Evolutionary conservation across 1,140 invertebrate genomes (phyloP).

Genomic region (Drosophila quadrilineata): DNA sequence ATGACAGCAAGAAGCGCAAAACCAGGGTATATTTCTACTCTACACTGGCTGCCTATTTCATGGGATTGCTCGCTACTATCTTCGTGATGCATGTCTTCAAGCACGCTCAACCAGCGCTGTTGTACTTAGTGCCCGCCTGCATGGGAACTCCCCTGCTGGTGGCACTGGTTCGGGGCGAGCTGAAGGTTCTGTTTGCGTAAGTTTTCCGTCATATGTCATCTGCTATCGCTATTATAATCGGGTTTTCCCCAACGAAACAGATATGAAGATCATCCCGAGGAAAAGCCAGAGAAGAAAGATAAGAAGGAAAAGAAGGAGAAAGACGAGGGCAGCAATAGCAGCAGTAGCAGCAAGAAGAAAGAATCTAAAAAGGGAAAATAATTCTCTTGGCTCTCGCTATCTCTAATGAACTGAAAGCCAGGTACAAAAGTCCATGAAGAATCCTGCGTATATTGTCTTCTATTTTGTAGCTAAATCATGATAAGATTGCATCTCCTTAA

Average conservation of each 20-base stretch:
- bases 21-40: conserved; percentile 96
- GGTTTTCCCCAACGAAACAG: conserved; percentile 60
- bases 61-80: conserved; percentile 96
- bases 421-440: too few species aligned
- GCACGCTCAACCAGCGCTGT: conserved; percentile 98
- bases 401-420: conserved; percentile 4
- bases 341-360: conserved; percentile 69
- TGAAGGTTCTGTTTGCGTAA: conserved; percentile 95
- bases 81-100: conserved; percentile 99
- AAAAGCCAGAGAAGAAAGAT: conserved; percentile 80
- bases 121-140: conserved; percentile 98
- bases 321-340: conserved; percentile 30
- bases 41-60: conserved; percentile 96
- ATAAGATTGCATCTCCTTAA: conserved; percentile 13
- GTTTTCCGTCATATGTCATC: conserved; percentile 76
- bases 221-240: background rate
- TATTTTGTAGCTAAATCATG: conserved; percentile 33
- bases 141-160: conserved; percentile 92
- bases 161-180: conserved; percentile 94
- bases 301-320: conserved; percentile 75
- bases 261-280: conserved; percentile 86
- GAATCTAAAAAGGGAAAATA: conserved; percentile 78
- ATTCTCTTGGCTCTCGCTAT: conserved; percentile 1
- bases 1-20: conserved; percentile 94
- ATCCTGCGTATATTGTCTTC: conserved; percentile 63